phyloP scores from a whole-genome alignment of 2,797 vertebrate genomes.

The Sebastes wilsoni region DNA sequence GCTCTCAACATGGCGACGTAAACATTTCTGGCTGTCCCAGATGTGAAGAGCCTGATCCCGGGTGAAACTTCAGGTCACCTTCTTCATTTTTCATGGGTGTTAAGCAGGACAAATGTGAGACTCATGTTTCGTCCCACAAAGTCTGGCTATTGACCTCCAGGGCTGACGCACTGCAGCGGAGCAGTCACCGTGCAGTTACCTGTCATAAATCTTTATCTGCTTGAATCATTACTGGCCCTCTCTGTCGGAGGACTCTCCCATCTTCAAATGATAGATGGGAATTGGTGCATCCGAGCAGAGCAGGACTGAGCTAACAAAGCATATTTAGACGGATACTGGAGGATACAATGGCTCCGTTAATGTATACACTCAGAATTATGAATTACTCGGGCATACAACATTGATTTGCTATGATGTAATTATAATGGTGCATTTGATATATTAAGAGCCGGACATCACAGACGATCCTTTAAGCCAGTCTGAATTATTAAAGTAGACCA shows the following conservation, averaged over 20 bases:
- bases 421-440: not conserved
- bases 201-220: slow-evolving; percentile 67
- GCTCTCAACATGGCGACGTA: not conserved
- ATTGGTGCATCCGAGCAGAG: not conserved
- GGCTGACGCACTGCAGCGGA: slow-evolving; percentile 29
- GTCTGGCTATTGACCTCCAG: slow-evolving; percentile 62
- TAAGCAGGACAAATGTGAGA: slow-evolving; percentile 75
- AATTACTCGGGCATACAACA: not conserved
- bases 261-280: slow-evolving; percentile 32
- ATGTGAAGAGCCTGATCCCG: slow-evolving; percentile 35
- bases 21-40: slow-evolving; percentile 1
- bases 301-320: not conserved
- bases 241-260: not conserved
- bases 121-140: slow-evolving; percentile 66
- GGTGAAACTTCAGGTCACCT: slow-evolving; percentile 66
- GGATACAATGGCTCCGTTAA: not conserved
- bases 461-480: slow-evolving; percentile 42
- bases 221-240: slow-evolving; percentile 44
- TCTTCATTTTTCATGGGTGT: slow-evolving; percentile 75
- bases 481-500: slow-evolving; percentile 75
- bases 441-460: slow-evolving; percentile 37
- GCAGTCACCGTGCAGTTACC: slow-evolving; percentile 30
- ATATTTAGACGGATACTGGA: not conserved
- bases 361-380: not conserved
- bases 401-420: slow-evolving; percentile 18